Conservation (phyloP, 1,140 invertebrate species). For the Aphis gossypii region DNA sequence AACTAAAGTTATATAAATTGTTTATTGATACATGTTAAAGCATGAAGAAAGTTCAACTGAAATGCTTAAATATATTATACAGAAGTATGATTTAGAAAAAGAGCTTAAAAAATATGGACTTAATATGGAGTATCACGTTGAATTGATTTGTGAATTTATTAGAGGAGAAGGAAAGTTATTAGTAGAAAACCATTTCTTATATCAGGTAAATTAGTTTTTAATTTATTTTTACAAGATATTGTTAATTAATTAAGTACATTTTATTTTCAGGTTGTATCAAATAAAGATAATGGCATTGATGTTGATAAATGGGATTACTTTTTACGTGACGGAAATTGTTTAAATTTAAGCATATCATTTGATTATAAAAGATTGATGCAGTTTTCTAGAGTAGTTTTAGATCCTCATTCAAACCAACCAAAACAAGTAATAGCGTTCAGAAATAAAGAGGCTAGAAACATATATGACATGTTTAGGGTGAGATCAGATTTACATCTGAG, state of each 20-base stretch:
- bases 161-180: constrained; percentile 61
- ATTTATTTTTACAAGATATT: not conserved
- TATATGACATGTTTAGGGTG: constrained; percentile 61
- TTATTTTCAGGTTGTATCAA: constrained; percentile 70
- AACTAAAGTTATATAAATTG: not conserved
- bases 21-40: constrained; percentile 61
- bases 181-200: constrained; percentile 64
- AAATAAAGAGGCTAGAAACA: constrained; percentile 60
- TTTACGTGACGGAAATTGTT: constrained; percentile 67
- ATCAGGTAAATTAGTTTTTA: constrained; percentile 63
- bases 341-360: constrained; percentile 60
- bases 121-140: constrained; percentile 56
- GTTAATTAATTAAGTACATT: not conserved
- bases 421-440: constrained; percentile 59
- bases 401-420: constrained; percentile 23
- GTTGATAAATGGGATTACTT: constrained; percentile 80
- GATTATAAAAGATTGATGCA: constrained; percentile 61
- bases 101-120: constrained; percentile 62
- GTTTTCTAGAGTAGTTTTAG: constrained; percentile 59
- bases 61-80: constrained; percentile 66
- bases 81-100: constrained; percentile 64
- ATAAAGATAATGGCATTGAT: constrained; percentile 72
- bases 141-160: constrained; percentile 67
- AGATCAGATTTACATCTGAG: constrained; percentile 60
- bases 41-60: constrained; percentile 66